phyloP scores from a whole-genome alignment of 2,113 vertebrate genomes.

The Tetrao urogallus region DNA sequence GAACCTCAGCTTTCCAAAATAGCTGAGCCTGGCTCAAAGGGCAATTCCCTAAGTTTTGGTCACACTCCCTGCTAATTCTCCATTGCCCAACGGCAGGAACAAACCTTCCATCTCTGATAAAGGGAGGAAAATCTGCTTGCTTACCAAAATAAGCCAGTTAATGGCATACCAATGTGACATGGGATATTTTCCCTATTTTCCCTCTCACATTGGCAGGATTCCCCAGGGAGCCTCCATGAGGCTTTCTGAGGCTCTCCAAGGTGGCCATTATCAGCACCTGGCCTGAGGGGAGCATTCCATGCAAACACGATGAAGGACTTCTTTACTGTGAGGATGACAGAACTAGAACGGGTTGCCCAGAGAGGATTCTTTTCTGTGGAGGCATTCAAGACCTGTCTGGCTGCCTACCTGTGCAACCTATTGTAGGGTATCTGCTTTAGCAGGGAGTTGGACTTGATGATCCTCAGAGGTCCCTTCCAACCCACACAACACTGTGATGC shows the following conservation, averaged over 20 bases:
- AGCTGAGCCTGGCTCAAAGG: neutral
- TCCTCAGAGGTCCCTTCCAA: too few species aligned
- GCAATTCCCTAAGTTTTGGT: neutral
- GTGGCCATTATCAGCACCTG: neutral
- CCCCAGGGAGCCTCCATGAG: neutral
- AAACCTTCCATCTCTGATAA: neutral
- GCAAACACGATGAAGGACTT: too few species aligned
- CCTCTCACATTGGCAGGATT: neutral
- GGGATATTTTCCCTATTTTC: neutral
- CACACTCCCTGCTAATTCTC: neutral
- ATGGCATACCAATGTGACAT: rapidly evolving
- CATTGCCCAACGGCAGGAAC: neutral
- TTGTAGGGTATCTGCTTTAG: too few species aligned
- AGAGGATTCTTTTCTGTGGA: too few species aligned
- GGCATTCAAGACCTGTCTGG: too few species aligned
- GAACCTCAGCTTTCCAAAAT: neutral
- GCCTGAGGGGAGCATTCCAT: neutral
- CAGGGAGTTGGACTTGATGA: too few species aligned
- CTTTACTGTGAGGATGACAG: too few species aligned
- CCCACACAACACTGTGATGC: too few species aligned
- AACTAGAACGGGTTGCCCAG: too few species aligned
- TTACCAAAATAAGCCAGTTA: neutral
- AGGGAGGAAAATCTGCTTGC: neutral
- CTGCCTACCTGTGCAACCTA: too few species aligned
- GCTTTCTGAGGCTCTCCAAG: neutral